Evolutionary conservation across 2,113 vertebrate genomes (phyloP).

Genomic region (Tapirus terrestris): DNA sequence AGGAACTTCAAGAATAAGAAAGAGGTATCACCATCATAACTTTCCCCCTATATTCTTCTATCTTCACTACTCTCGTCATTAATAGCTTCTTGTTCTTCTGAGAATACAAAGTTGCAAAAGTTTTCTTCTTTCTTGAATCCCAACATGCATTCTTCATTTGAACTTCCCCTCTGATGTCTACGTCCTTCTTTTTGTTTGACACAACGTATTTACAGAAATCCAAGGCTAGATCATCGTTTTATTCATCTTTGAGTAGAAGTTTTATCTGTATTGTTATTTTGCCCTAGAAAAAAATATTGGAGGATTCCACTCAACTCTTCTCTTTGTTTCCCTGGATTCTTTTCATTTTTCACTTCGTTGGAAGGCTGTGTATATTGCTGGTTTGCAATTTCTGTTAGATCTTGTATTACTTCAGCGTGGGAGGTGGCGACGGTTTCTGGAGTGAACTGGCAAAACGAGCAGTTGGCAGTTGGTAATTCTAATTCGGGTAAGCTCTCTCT

Average conservation of each 20-base stretch:
- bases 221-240: background rate
- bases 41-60: background rate
- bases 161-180: background rate
- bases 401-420: background rate
- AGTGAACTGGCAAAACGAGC: conserved; percentile 21
- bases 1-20: background rate
- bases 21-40: background rate
- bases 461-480: conserved; percentile 41
- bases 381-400: conserved; percentile 27
- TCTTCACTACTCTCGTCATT: background rate
- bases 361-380: background rate
- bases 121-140: background rate
- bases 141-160: background rate
- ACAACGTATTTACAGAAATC: background rate
- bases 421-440: background rate
- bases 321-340: background rate
- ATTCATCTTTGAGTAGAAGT: background rate
- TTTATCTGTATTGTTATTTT: background rate
- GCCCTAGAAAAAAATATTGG: background rate
- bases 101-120: background rate
- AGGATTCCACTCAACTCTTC: background rate
- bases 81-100: background rate
- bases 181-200: background rate
- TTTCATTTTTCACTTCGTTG: background rate
- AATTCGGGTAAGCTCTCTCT: conserved; percentile 45